Evolutionary conservation across 2,888 invertebrate species (phyloP).

Genomic region (Drosophila aldrichi): DNA sequence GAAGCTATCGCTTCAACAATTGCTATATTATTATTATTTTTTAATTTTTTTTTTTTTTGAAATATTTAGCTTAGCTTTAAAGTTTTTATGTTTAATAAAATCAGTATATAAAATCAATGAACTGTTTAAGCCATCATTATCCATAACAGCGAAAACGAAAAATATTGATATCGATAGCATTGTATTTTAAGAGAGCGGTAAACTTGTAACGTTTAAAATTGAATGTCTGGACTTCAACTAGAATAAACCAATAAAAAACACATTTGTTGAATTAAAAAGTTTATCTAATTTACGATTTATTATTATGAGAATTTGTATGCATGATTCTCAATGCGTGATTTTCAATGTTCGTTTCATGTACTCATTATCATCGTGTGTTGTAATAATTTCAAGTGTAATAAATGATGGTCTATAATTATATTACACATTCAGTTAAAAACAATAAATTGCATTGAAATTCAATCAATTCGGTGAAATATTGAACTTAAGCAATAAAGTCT

Average conservation of each 20-base stretch:
- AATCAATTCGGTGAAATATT: conserved; percentile 70
- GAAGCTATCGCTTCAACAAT: neutral
- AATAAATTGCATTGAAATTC: conserved; percentile 64
- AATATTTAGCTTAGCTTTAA: too few relatives aligned
- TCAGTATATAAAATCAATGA: neutral
- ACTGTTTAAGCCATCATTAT: neutral
- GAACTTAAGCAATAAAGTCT: conserved; percentile 77
- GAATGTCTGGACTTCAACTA: neutral
- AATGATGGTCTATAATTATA: conserved; percentile 36
- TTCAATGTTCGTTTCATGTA: conserved; percentile 54
- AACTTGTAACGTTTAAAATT: neutral
- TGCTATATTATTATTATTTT: accelerated
- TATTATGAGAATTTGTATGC: conserved; percentile 69
- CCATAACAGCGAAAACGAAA: neutral
- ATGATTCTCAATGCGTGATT: conserved; percentile 39
- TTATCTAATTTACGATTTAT: conserved; percentile 69
- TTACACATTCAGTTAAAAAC: conserved; percentile 54
- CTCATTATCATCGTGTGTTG: conserved; percentile 37
- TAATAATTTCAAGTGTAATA: conserved; percentile 55
- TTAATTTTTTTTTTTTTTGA: too few relatives aligned
- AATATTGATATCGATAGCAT: conserved; percentile 1
- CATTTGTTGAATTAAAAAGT: conserved; percentile 54
- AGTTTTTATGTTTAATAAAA: neutral
- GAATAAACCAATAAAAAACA: conserved; percentile 14
- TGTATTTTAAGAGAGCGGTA: neutral